phyloP scores from a whole-genome alignment of 2,888 invertebrate species.

The Margaritifera margaritifera region DNA sequence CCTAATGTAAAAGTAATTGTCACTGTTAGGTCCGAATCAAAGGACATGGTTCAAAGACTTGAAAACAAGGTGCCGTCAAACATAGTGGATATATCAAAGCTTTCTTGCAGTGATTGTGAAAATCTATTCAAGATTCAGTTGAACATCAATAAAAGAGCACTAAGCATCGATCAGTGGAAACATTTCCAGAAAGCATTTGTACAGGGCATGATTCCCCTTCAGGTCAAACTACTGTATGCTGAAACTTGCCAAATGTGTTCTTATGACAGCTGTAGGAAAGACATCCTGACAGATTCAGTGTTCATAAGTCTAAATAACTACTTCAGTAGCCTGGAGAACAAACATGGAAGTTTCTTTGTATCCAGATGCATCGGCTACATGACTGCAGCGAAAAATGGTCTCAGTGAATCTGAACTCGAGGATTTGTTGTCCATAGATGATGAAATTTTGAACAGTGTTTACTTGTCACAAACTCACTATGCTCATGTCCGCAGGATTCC shows the following conservation, averaged over 20 bases:
- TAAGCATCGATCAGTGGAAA: conserved; percentile 56
- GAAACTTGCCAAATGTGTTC: conserved; percentile 55
- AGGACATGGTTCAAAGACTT: conserved; percentile 52
- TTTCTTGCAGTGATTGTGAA: conserved; percentile 50
- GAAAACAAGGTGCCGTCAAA: conserved; percentile 41
- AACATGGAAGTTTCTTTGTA: conserved; percentile 53
- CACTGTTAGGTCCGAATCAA: conserved; percentile 49
- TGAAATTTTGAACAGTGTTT: conserved; percentile 53
- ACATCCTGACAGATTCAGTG: conserved; percentile 39
- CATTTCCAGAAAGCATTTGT: conserved; percentile 48
- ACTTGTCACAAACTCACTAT: conserved; percentile 43
- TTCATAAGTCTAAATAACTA: conserved; percentile 52
- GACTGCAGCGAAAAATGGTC: conserved; percentile 54
- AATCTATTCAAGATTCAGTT: conserved; percentile 52
- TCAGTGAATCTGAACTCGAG: conserved; percentile 63
- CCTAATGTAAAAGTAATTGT: conserved; percentile 58
- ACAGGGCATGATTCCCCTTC: conserved; percentile 53
- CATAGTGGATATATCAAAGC: conserved; percentile 41
- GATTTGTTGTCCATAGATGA: conserved; percentile 66
- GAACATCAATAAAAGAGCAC: conserved; percentile 36
- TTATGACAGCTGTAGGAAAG: conserved; percentile 38
- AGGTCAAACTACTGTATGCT: conserved; percentile 52
- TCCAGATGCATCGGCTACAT: conserved; percentile 55
- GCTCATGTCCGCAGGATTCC: conserved; percentile 64
- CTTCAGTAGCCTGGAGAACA: conserved; percentile 55